A percentile compares a stretch with the other conserved stretches of the same genome.
Conservation (phyloP, 1,140 invertebrate species). For the Panonychus citri region DNA sequence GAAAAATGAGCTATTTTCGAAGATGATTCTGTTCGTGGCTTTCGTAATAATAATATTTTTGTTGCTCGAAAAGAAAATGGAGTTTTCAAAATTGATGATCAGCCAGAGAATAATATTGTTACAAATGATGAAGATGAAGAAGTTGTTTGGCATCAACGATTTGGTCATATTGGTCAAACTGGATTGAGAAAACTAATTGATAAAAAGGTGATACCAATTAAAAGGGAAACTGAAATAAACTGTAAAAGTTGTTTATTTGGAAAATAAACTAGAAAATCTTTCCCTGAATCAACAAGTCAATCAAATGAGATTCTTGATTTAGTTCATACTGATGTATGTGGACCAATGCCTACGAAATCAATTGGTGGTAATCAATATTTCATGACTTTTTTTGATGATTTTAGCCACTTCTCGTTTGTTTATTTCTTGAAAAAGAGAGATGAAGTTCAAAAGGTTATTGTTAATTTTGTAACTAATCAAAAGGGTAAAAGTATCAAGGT, state of each 20-base stretch:
- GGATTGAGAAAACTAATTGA: neutral
- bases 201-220: neutral
- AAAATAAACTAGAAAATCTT: neutral
- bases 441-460: neutral
- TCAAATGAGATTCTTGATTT: neutral
- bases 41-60: neutral
- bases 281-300: neutral
- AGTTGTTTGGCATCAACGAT: slow-evolving; percentile 5
- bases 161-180: too few species aligned
- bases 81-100: too few species aligned
- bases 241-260: too few species aligned
- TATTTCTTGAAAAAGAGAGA: slow-evolving; percentile 4
- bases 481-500: neutral
- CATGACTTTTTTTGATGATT: slow-evolving; percentile 2
- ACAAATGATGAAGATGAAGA: neutral
- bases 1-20: neutral
- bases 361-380: slow-evolving; percentile 2
- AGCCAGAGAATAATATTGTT: too few species aligned
- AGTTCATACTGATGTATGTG: neutral
- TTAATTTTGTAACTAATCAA: neutral
- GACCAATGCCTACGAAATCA: neutral
- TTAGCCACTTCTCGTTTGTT: neutral
- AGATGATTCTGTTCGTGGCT: neutral
- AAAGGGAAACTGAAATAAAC: neutral
- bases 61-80: neutral